Conservation (phyloP, 1,140 invertebrate species). For the Bradynema listronoti region DNA sequence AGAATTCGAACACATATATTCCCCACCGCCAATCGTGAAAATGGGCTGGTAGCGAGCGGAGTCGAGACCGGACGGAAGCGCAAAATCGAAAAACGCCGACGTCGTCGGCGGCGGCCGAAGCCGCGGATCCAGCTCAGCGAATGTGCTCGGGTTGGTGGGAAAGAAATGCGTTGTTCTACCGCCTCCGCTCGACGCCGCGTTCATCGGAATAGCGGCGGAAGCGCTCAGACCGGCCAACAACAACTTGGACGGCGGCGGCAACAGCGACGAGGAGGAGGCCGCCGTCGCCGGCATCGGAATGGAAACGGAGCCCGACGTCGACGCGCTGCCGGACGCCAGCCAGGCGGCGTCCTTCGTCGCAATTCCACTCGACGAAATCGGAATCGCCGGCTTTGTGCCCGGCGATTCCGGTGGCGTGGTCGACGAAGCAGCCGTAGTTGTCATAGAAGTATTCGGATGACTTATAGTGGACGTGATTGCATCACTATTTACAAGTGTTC, state of each 20-base stretch:
- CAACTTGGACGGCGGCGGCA: conserved; percentile 31
- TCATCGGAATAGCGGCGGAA: conserved; percentile 4
- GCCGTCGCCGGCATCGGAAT: conserved; percentile 21
- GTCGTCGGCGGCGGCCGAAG: neutral
- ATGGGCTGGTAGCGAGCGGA: conserved; percentile 6
- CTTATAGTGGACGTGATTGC: too few species aligned
- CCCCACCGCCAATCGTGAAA: neutral
- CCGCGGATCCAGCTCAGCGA: neutral
- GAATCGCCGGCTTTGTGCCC: neutral
- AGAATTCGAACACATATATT: neutral
- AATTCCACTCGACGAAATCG: neutral
- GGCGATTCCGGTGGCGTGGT: neutral
- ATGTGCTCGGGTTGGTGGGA: too few species aligned
- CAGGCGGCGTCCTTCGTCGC: neutral
- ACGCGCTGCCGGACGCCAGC: neutral
- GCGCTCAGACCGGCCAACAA: conserved; percentile 19
- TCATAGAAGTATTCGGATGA: neutral
- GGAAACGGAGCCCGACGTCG: conserved; percentile 37
- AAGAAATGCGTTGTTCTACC: too few species aligned
- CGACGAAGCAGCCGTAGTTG: neutral
- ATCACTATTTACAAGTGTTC: too few species aligned
- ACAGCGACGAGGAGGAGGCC: conserved; percentile 8
- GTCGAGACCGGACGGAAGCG: neutral
- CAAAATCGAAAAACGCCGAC: neutral
- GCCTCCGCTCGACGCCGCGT: neutral